phyloP scores from a whole-genome alignment of 2,113 vertebrate genomes.

The Xiphorhynchus elegans region DNA sequence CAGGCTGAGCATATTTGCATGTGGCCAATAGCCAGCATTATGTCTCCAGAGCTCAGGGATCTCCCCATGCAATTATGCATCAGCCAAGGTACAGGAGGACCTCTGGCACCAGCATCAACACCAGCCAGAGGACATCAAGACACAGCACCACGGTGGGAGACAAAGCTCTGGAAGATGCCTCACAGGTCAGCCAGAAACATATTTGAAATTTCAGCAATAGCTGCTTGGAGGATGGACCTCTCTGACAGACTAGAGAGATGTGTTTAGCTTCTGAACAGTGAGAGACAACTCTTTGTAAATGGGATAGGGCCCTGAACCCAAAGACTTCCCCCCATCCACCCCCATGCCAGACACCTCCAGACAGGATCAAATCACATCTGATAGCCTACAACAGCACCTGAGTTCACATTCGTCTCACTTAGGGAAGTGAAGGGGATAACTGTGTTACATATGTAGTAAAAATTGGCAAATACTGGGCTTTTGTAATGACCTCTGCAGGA shows the following conservation, averaged over 20 bases:
- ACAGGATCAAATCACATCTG: background rate
- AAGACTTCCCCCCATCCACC: background rate
- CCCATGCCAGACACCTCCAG: background rate
- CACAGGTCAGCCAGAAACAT: background rate
- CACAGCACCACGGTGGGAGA: fast-evolving
- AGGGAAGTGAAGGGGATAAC: background rate
- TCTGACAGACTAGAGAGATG: background rate
- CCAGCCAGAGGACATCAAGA: background rate
- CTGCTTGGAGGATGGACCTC: background rate
- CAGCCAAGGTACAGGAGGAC: background rate
- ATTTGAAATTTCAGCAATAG: background rate
- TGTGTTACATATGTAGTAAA: background rate
- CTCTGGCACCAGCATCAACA: background rate
- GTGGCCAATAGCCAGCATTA: background rate
- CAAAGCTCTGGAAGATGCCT: background rate
- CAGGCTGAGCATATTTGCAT: background rate
- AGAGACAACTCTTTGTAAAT: background rate
- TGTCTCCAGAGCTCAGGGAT: background rate
- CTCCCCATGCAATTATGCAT: background rate
- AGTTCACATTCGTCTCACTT: background rate
- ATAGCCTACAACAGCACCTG: background rate
- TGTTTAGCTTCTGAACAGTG: background rate
- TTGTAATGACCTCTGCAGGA: background rate
- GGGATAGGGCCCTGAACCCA: background rate
- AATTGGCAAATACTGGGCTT: background rate